phyloP scores from a whole-genome alignment of 2,888 invertebrate genomes.

The Lithosia quadra region DNA sequence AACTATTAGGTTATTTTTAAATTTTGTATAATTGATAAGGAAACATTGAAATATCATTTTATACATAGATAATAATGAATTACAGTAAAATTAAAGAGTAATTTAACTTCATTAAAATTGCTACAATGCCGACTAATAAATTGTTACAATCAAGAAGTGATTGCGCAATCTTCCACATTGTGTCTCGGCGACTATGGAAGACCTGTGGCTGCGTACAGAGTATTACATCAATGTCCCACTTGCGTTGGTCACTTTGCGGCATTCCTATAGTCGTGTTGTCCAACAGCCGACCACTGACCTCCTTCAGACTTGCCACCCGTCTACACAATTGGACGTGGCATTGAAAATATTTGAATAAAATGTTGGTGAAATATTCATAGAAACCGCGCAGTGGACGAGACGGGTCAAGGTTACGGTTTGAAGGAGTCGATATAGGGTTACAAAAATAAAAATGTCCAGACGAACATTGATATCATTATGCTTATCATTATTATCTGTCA shows the following conservation, averaged over 20 bases:
- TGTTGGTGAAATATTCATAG: constrained; percentile 68
- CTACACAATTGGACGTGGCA: constrained; percentile 62
- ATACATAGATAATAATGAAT: background rate
- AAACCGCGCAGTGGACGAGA: constrained; percentile 59
- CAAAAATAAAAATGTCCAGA: too few species aligned
- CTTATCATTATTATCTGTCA: too few species aligned
- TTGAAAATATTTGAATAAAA: constrained; percentile 68
- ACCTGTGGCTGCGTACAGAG: constrained; percentile 64
- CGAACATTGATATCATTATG: too few species aligned
- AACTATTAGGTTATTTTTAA: background rate
- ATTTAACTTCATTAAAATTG: background rate
- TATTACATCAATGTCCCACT: constrained; percentile 74
- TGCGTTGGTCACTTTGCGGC: constrained; percentile 54
- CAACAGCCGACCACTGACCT: constrained; percentile 66
- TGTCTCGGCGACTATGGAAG: constrained; percentile 55
- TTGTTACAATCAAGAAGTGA: constrained; percentile 9
- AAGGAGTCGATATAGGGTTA: constrained; percentile 21
- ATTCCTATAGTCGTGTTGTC: constrained; percentile 35
- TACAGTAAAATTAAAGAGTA: background rate
- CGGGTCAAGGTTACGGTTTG: constrained; percentile 67
- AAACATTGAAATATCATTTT: too few species aligned
- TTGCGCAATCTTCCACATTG: constrained; percentile 30
- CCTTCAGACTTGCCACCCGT: constrained; percentile 40
- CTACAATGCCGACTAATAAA: background rate
- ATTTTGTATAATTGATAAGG: too few species aligned